Base-by-base conservation (phyloP, 92 coral and sea anemone species). In the Bergia sp. region DNA sequence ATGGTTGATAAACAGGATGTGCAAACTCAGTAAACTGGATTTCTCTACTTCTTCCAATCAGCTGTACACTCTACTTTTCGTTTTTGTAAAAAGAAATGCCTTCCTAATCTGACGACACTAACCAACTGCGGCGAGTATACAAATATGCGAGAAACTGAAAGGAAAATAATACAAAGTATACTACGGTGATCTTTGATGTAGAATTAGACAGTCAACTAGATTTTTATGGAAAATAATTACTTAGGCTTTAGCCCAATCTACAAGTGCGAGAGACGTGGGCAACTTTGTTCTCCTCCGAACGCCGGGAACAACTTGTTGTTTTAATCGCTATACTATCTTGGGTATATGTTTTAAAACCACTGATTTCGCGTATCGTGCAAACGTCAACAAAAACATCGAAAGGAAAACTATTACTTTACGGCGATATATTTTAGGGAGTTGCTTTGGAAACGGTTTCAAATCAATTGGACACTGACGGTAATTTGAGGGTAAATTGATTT, bases 21-120 rank as follows among this genome's bases (percentile, higher is more conserved):
- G 21, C 10, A 16, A 64, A 3, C 38, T 29, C 41, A 57, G 16
- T 11, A 11, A 80, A 37, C 82, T 55, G n/a, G 47, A 53, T 80
- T 45, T 55, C 37, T 21, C 39, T 13, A 66, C 23, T 10, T 80
- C 16, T 40, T 37, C 39, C 12, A 53, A 23, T n/a, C 29, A n/a
- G 41, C 21, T 15, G 3, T 37, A 3, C 43, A 74, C 10, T 39
- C 78, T 37, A 45, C 38, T 74, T 74, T 74, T 40, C 78, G 18
- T 74, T 74, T 72, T 74, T 74, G 39, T 72, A 39, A 38, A 76
- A 23, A 44, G 79, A 76, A 76, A 76, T 76, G 50, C 18, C 36
- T 41, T 41, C 79, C 23, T 41, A 76, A 76, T 16, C 79, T 29
- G 41, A 42, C 49, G 29, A 42, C 79, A 7, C 7, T 41, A 73